phyloP scores from a whole-genome alignment of 2,113 vertebrate species.

The Meleagris gallopavo region DNA sequence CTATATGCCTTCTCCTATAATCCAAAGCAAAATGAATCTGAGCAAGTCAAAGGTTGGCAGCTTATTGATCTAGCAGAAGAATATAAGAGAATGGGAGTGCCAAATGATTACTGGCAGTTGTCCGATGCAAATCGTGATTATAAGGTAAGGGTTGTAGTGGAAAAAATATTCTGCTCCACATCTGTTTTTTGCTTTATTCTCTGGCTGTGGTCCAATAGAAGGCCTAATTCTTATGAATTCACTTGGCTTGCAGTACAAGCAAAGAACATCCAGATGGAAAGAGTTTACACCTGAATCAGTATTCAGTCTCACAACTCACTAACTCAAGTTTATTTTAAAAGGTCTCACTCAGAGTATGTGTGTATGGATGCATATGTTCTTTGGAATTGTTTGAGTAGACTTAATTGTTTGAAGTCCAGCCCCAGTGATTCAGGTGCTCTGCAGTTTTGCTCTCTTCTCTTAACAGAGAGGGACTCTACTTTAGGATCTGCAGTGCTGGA shows the following conservation, averaged over 20 bases:
- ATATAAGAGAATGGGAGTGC: conserved; percentile 94
- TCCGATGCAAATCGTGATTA: conserved; percentile 93
- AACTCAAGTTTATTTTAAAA: neutral
- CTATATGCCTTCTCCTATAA: conserved; percentile 98
- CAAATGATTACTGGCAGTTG: conserved; percentile 92
- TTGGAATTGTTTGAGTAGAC: neutral
- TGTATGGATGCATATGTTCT: neutral
- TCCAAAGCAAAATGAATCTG: conserved; percentile 93
- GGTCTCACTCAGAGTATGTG: accelerated
- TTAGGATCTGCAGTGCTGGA: neutral
- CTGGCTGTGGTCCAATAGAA: neutral
- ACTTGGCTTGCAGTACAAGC: neutral
- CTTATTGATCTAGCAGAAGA: conserved; percentile 89
- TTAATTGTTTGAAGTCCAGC: neutral
- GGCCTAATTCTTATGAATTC: neutral
- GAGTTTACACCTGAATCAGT: neutral
- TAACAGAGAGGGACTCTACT: neutral
- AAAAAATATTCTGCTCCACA: neutral
- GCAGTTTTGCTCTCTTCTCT: neutral
- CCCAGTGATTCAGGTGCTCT: neutral
- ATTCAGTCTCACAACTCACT: neutral
- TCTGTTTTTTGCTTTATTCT: neutral
- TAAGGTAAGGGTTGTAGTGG: conserved; percentile 80
- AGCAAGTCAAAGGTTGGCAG: conserved; percentile 92
- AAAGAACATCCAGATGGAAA: neutral